Evolutionary conservation across 2,888 invertebrate genomes (phyloP), one percentile per base, ranked within the genome.

Genomic region (Diplazon laetatorius): DNA sequence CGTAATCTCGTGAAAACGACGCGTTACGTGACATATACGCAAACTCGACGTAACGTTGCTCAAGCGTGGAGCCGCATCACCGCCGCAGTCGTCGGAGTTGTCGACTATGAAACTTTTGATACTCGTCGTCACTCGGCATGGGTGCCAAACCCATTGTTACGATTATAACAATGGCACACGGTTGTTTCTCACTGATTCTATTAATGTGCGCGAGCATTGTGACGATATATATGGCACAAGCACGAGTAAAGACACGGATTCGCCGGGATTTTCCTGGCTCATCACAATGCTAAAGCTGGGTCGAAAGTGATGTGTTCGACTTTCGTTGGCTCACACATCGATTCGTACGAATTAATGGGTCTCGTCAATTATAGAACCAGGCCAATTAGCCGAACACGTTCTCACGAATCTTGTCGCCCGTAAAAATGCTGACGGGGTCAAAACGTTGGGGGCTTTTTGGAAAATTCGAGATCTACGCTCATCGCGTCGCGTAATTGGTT

Each of bases 341-440:
- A 44, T 44, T 9, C 9, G 62, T n/a, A n/a, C n/a, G n/a, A n/a
- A 46, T 55, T 57, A 65, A 57, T 14, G 37, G 25, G 16, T 30
- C n/a, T n/a, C 65, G 57, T 46, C 37, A 46, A 65, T 57, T 37
- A 46, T 65, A 37, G 57, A 72, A 55, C 44, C 20, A 39, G 35
- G 44, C 52, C 55, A 71, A 71, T 63, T 71, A 72, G 30, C 22
- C 16, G 46, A 46, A 57, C 14, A 14, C 30, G 46, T 65, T 57
- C 55, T 25, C 14, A 4, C 30, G 39, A 48, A 10, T 44, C 59
- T 16, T 59, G 30, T 59, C 59, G 52, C 22, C 35, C 18, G 55
- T 42, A 57, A 46, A 25, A 8, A 55, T 59, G 59, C 44, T 30
- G 30, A 30, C 30, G 30, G 2, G 2, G 2, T 30, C 30, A 6